Conservation (phyloP, 2,888 invertebrate genomes). For the Diarsia mendica region DNA sequence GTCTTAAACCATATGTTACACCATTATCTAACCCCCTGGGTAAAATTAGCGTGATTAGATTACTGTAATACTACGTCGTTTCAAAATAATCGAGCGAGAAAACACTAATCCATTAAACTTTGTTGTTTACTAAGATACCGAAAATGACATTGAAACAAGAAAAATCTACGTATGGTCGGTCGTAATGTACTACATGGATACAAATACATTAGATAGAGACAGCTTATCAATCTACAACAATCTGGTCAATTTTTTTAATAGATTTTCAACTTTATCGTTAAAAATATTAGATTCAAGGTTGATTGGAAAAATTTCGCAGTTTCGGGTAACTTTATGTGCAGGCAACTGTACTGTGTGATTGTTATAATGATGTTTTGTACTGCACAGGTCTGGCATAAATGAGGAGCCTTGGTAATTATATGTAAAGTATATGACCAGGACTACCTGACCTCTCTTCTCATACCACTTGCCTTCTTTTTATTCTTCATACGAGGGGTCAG, state of each 20-base stretch:
- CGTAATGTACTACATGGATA: background rate
- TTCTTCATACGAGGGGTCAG: too few relatives aligned
- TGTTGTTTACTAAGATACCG: background rate
- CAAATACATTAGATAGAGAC: background rate
- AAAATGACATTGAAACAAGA: constrained; percentile 21
- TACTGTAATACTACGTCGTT: background rate
- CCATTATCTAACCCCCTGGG: background rate
- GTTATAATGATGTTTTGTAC: constrained; percentile 35
- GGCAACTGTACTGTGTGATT: background rate
- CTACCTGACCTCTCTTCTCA: too few relatives aligned
- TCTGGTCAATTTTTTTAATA: too few relatives aligned
- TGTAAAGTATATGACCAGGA: too few relatives aligned
- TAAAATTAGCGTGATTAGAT: too few relatives aligned
- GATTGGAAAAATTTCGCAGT: too few relatives aligned
- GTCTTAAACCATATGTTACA: too few relatives aligned
- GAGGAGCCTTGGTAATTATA: constrained; percentile 59
- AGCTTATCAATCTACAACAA: too few relatives aligned
- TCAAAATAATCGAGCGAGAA: background rate
- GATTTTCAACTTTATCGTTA: too few relatives aligned
- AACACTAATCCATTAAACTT: background rate
- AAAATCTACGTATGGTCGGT: background rate
- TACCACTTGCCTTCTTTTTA: too few relatives aligned
- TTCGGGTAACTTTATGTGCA: too few relatives aligned
- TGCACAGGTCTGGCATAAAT: constrained; percentile 59
- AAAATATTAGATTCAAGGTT: too few relatives aligned